Evolutionary conservation across 2,113 vertebrate species (phyloP), one percentile per base, ranked within the genome.

Genomic region (Limnothrissa miodon): DNA sequence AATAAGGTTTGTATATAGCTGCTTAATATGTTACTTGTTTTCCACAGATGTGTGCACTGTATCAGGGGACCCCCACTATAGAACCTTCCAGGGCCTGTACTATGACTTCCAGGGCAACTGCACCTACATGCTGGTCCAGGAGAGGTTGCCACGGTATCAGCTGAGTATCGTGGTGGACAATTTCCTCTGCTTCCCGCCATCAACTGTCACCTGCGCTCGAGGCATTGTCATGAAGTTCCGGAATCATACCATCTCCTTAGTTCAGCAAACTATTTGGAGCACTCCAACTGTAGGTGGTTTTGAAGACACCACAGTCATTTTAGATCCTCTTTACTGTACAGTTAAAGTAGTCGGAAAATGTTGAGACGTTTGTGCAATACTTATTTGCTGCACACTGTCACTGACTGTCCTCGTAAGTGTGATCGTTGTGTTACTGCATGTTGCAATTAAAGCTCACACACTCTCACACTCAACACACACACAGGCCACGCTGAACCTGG

Each of bases 21-120:
- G 45, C 45, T 46, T 0, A 46, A 46, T 46, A 6, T 46, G 13
- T 46, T 46, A 1, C 45, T 46, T 48, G 95, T 66, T 10, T 2
- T 0, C n/a, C n/a, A 66, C 59, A 95, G 95, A 94, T 88, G 87
- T 78, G 8, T 95, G 95, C 45, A 87, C 93, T 4, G 23, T 95
- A 1, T 94, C 88, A 48, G 95, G 95, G 39, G 94, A 95, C 66
- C 94, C 94, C 6, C 95, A 95, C 80, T 95, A 93, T 87, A 89
- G 86, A 29, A 87, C 94, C n/a, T 95, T 95, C 82, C 56, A 89
- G 70, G 93, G 92, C 5, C 48, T 87, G 0, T 0, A 4, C 1
- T 95, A 91, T 86, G 82, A 89, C 83, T 94, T 93, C 83, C 44
- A 91, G 79, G 86, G 92, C 0, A 74, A 91, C 2, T 95, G 95